Evolutionary conservation across 2,888 invertebrate species (phyloP).

Genomic region (Cremastinae sp.): DNA sequence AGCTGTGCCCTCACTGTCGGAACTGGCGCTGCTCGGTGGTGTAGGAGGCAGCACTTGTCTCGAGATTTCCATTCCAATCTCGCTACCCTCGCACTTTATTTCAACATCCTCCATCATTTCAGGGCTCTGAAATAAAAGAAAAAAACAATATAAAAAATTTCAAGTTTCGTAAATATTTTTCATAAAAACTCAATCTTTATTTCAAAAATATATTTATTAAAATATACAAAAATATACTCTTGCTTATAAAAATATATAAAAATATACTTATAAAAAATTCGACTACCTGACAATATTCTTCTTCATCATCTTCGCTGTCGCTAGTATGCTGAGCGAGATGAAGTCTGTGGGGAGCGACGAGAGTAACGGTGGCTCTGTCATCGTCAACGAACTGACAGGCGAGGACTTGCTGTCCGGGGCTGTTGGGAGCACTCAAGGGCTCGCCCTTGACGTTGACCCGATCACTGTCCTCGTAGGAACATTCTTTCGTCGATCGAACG

Average conservation of each 20-base stretch:
- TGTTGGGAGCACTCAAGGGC: slow-evolving; percentile 87
- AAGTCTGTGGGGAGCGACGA: slow-evolving; percentile 73
- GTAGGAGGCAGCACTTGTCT: slow-evolving; percentile 89
- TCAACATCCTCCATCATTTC: slow-evolving; percentile 73
- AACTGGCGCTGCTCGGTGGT: slow-evolving; percentile 91
- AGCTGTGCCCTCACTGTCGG: slow-evolving; percentile 90
- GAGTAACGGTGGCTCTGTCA: slow-evolving; percentile 70
- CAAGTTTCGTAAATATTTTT: too few species aligned
- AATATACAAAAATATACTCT: too few species aligned
- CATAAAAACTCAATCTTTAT: too few species aligned
- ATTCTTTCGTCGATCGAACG: slow-evolving; percentile 42
- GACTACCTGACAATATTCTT: slow-evolving; percentile 73
- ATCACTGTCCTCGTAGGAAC: slow-evolving; percentile 61
- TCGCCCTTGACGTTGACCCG: slow-evolving; percentile 86
- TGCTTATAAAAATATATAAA: too few species aligned
- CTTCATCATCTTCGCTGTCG: slow-evolving; percentile 77
- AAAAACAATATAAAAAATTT: too few species aligned
- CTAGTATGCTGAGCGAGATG: slow-evolving; percentile 70
- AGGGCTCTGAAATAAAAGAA: slow-evolving; percentile 66
- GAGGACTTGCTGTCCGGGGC: slow-evolving; percentile 87
- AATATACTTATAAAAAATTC: neutral
- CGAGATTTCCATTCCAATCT: slow-evolving; percentile 64
- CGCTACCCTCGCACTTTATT: slow-evolving; percentile 65
- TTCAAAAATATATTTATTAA: too few species aligned
- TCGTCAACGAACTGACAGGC: slow-evolving; percentile 79